Evolutionary conservation across 2,888 invertebrate species (phyloP).

Genomic region (Drosophila cracens): DNA sequence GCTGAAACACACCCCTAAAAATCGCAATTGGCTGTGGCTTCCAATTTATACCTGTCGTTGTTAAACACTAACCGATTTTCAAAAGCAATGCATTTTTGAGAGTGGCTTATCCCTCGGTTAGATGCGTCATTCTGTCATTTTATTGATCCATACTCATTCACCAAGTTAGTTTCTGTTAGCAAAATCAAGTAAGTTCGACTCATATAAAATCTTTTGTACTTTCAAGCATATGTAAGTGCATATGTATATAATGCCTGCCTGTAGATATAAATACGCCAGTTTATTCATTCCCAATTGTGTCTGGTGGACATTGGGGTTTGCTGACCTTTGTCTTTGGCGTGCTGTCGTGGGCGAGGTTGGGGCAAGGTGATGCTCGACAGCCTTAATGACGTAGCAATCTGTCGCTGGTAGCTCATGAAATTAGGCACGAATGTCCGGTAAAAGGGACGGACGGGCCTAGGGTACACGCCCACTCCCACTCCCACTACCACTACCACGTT

Average conservation of each 20-base stretch:
- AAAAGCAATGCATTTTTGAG: neutral
- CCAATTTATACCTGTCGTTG: neutral
- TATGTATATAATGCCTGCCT: neutral
- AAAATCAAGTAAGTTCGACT: too few relatives aligned
- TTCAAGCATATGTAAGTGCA: neutral
- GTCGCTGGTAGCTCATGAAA: constrained; percentile 74
- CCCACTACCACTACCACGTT: constrained; percentile 4
- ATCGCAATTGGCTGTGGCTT: neutral
- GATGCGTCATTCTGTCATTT: neutral
- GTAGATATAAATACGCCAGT: constrained; percentile 14
- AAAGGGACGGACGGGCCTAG: neutral
- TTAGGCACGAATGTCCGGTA: constrained; percentile 71
- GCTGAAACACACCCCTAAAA: neutral
- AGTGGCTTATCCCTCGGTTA: too few relatives aligned
- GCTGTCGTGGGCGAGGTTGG: neutral
- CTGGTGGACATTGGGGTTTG: constrained; percentile 21
- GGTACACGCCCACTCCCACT: constrained; percentile 15
- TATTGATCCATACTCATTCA: neutral
- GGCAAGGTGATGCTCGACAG: constrained; percentile 15
- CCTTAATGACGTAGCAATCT: constrained; percentile 73
- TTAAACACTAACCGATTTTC: neutral
- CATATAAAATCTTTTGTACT: neutral
- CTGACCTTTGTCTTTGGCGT: constrained; percentile 30
- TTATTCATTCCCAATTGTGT: constrained; percentile 34
- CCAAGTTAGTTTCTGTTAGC: neutral